Base-by-base conservation (phyloP, 2,113 vertebrate genomes). In the Charadrius vociferus region DNA sequence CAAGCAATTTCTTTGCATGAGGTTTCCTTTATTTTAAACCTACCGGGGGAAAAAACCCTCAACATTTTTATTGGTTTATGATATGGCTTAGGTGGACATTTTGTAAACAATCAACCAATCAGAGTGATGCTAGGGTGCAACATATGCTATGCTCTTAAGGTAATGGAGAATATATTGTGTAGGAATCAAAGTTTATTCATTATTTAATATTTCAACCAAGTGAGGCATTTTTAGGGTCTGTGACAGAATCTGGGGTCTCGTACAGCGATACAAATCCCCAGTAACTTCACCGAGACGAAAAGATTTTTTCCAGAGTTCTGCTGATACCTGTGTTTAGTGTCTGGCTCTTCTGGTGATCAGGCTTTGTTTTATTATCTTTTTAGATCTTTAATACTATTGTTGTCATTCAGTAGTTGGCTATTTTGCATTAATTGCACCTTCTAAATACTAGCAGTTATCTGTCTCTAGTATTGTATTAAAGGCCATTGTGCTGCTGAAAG, bases 181-280 rank as follows among this genome's bases (percentile, higher is more conserved):
- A 81, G 37, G 63, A 78, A 86, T 92, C 56, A 72, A 88, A 34
- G 13, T 80, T 92, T 77, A 86, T 93, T 61, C 14, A 82, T 65
- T 88, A 85, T 66, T 95, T 90, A 93, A 55, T 89, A 94, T 96
- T 95, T 96, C 74, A 88, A 36, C 47, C 29, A 34, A 87, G 24
- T 52, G 37, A 96, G 92, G 58, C 19, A 84, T 87, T 58, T 94
- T 17, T 84, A 89, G 43, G 82, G 37, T 81, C 32, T 39, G 36
- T 83, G 68, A 93, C 81, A 95, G 73, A 67, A 83, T 61, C 16
- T 53, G 27, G 7, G 34, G 10, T 68, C 17, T 83, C 43, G 34
- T 36, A 67, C 6, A 53, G 62, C 43, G 23, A 14, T 37, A 50
- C 9, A 85, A 63, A 88, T 65, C 7, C 16, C 43, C 20, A 81